phyloP scores from a whole-genome alignment of 2,888 invertebrate genomes.

The Oxyscelio sp. region DNA sequence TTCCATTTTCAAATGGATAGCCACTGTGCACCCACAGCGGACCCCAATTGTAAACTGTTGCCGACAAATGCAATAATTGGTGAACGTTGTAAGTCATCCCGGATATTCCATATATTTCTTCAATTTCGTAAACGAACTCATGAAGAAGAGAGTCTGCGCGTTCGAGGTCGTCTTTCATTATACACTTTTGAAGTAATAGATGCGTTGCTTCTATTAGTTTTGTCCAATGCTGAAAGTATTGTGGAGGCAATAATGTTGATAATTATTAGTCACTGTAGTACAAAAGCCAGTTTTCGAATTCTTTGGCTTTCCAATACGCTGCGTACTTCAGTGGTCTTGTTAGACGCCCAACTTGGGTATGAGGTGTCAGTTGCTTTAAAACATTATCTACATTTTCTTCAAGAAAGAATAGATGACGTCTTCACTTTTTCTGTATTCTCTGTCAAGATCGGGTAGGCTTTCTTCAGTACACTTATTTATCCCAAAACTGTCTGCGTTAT shows the following conservation, averaged over 20 bases:
- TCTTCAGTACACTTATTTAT: no score
- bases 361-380: no score
- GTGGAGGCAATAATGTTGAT: conserved; percentile 28
- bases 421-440: no score
- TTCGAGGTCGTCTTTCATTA: conserved; percentile 52
- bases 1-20: conserved; percentile 70
- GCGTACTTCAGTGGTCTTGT: conserved; percentile 44
- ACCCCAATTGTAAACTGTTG: conserved; percentile 74
- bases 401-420: no score
- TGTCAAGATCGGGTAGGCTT: no score
- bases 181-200: conserved; percentile 50
- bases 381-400: no score
- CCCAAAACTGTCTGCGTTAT: no score
- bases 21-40: conserved; percentile 72
- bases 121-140: conserved; percentile 42
- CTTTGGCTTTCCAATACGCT: conserved; percentile 58
- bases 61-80: conserved; percentile 66
- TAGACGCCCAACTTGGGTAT: conserved; percentile 42
- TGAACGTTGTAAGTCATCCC: conserved; percentile 72
- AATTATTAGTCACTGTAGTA: conserved; percentile 67
- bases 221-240: conserved; percentile 67
- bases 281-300: conserved; percentile 68
- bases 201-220: conserved; percentile 60
- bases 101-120: conserved; percentile 61
- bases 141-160: conserved; percentile 42